A percentile compares a stretch with the other conserved stretches of the same genome.
These are phyloP conservation scores for Onychostruthus taczanowskii DNA, from an alignment of 2,113 vertebrate genomes.

Conservation along the genomic window DNA sequence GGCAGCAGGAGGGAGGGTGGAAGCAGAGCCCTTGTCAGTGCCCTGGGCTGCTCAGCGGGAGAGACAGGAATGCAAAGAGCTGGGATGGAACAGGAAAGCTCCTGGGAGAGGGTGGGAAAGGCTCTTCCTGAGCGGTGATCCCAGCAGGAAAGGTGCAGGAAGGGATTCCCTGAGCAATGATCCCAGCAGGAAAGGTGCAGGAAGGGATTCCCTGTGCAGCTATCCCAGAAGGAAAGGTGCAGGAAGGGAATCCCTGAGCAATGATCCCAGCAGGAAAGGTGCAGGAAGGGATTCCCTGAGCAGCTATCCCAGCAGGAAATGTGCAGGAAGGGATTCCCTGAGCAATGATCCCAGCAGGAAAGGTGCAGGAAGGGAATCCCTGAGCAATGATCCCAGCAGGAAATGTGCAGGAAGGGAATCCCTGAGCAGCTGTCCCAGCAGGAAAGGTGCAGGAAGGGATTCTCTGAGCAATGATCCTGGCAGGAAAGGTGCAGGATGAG, in stretches of 20 bases:
- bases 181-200: no score
- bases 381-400: no score
- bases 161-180: no score
- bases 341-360: neutral
- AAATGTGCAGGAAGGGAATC: no score
- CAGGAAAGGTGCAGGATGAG: neutral
- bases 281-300: neutral
- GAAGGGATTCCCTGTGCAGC: no score
- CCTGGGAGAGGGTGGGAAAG: neutral
- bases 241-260: neutral
- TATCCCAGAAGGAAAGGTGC: neutral
- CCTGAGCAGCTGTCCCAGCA: no score
- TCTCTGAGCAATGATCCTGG: neutral
- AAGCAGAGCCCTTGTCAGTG: rapidly evolving
- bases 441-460: no score
- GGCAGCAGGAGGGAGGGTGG: neutral
- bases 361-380: neutral
- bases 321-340: neutral
- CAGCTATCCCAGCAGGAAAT: neutral
- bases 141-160: neutral
- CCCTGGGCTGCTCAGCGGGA: neutral
- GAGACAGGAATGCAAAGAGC: rapidly evolving
- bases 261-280: neutral
- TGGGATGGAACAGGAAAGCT: neutral
- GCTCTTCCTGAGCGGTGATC: neutral